A percentile compares a stretch with the other conserved stretches of the same genome.
Evolutionary conservation across 2,797 vertebrate species (phyloP).

Genomic region (Odontamblyopus lacepedii): DNA sequence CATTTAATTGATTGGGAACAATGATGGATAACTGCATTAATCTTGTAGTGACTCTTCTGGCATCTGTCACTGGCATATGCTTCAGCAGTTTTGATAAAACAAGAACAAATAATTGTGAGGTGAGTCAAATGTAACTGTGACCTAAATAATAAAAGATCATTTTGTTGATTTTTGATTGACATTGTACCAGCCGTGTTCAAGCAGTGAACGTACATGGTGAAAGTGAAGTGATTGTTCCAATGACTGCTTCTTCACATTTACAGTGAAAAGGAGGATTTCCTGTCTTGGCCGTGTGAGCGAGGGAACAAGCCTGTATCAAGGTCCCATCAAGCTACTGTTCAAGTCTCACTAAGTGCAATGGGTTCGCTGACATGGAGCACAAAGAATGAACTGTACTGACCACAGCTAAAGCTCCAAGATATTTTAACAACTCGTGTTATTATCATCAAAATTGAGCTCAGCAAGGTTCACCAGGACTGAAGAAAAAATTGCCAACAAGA

Average conservation of each 20-base stretch:
- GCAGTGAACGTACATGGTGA: constrained; percentile 33
- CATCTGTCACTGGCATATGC: constrained; percentile 34
- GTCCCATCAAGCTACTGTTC: constrained; percentile 46
- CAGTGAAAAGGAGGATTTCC: constrained; percentile 81
- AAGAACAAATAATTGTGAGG: neutral
- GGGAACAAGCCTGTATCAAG: constrained; percentile 42
- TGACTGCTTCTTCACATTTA: constrained; percentile 56
- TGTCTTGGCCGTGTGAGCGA: constrained; percentile 62
- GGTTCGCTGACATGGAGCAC: constrained; percentile 48
- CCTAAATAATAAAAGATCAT: neutral
- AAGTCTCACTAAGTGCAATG: constrained; percentile 41
- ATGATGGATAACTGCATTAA: neutral
- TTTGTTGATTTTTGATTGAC: neutral
- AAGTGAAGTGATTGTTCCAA: constrained; percentile 53
- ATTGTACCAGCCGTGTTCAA: constrained; percentile 23
- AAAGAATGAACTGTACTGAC: constrained; percentile 39
- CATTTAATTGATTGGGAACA: too few species aligned
- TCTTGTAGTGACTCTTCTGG: neutral
- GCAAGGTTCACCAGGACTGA: constrained; percentile 31
- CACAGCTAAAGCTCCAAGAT: constrained; percentile 33
- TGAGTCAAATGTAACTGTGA: neutral
- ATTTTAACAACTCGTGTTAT: constrained; percentile 47
- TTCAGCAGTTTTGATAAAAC: neutral
- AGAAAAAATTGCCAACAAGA: constrained; percentile 16
- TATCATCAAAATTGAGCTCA: constrained; percentile 38